phyloP scores from a whole-genome alignment of 2,888 invertebrate genomes.

The Cotesia congregata region DNA sequence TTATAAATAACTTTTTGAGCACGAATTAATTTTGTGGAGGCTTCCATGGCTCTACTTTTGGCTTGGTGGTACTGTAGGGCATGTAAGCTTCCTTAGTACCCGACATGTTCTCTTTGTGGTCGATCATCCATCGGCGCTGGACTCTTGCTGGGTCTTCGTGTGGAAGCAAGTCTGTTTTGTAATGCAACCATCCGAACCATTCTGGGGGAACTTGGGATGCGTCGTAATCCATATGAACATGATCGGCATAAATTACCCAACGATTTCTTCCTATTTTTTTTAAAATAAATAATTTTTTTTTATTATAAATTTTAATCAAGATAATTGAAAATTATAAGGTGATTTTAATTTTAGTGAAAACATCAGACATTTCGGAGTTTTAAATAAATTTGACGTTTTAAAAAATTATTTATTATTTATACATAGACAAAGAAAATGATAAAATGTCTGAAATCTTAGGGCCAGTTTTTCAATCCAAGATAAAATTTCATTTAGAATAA shows the following conservation, averaged over 20 bases:
- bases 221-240: constrained; percentile 83
- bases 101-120: constrained; percentile 87
- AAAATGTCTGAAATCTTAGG: too few species aligned
- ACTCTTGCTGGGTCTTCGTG: constrained; percentile 80
- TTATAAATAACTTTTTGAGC: constrained; percentile 20
- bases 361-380: too few species aligned
- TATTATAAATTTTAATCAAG: constrained; percentile 21
- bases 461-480: too few species aligned
- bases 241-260: constrained; percentile 92
- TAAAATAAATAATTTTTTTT: not conserved
- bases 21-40: constrained; percentile 61
- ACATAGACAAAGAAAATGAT: too few species aligned
- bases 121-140: constrained; percentile 88
- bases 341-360: too few species aligned
- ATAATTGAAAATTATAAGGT: too few species aligned
- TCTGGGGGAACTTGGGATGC: constrained; percentile 93
- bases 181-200: constrained; percentile 98
- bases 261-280: constrained; percentile 82
- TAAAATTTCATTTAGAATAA: too few species aligned
- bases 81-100: constrained; percentile 85
- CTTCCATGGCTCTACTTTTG: constrained; percentile 91
- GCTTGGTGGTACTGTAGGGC: constrained; percentile 90
- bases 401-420: too few species aligned
- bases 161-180: constrained; percentile 86
- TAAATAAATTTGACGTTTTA: too few species aligned